These are phyloP conservation scores for Seriola aureovittata DNA, from an alignment of 2,113 vertebrate genomes.

Conservation along the genomic window DNA sequence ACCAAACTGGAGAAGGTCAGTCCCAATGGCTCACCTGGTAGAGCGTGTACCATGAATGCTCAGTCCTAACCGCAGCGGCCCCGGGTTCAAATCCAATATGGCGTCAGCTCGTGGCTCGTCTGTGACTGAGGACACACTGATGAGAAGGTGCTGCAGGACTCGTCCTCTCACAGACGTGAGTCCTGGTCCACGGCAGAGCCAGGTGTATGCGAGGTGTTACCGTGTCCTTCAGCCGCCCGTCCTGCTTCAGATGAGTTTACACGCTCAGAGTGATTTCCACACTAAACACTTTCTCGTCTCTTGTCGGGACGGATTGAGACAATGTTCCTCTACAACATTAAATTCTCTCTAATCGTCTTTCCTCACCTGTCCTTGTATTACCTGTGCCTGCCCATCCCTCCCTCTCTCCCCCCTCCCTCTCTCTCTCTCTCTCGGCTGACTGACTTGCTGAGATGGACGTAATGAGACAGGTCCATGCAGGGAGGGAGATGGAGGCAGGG, in stretches of 20 bases:
- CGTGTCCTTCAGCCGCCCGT: conserved; percentile 58
- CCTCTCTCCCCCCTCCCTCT: background rate
- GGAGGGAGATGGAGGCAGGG: conserved; percentile 65
- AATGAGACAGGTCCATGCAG: conserved; percentile 79
- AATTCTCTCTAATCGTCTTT: conserved; percentile 66
- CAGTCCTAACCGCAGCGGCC: too few relatives aligned
- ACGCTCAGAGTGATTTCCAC: conserved; percentile 57
- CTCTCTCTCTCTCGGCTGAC: conserved; percentile 63
- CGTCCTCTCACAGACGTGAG: conserved; percentile 10
- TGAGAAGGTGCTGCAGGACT: background rate
- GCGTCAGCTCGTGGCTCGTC: background rate
- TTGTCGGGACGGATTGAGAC: conserved; percentile 66
- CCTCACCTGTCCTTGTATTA: conserved; percentile 76
- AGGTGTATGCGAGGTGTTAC: conserved; percentile 35
- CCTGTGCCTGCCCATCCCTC: conserved; percentile 48
- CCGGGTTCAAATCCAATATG: background rate
- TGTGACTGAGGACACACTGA: background rate
- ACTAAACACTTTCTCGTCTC: conserved; percentile 63
- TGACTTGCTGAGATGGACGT: conserved; percentile 76
- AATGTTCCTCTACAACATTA: conserved; percentile 33
- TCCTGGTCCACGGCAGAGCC: conserved; percentile 42
- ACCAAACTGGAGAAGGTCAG: background rate
- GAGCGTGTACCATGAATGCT: too few relatives aligned
- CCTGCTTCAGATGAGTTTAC: conserved; percentile 55
- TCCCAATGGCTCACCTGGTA: too few relatives aligned